phyloP scores from a whole-genome alignment of 2,797 vertebrate genomes.

The Loris lydekkerianus region DNA sequence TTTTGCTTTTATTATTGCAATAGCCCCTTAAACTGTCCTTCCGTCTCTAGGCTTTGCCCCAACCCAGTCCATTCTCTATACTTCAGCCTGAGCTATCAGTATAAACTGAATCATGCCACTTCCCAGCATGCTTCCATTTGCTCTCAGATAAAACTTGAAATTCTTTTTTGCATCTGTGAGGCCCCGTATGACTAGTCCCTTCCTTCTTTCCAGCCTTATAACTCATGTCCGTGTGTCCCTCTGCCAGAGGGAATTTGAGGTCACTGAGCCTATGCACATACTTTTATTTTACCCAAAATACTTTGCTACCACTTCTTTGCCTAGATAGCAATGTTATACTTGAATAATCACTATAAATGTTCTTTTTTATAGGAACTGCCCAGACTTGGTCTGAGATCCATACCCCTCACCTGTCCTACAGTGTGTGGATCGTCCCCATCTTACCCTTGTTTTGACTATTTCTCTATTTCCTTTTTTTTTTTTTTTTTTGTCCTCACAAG shows the following conservation, averaged over 20 bases:
- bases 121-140: neutral
- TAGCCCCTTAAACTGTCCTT: neutral
- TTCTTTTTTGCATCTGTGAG: neutral
- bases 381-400: neutral
- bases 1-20: neutral
- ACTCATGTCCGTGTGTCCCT: neutral
- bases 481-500: neutral
- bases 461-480: neutral
- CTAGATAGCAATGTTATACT: neutral
- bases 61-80: neutral
- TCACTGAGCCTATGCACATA: neutral
- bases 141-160: neutral
- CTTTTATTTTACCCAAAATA: neutral
- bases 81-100: neutral
- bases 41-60: neutral
- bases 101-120: neutral
- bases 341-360: neutral
- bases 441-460: neutral
- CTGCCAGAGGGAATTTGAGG: neutral
- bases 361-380: neutral
- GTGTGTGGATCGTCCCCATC: neutral
- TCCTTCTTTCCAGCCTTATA: neutral
- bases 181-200: neutral
- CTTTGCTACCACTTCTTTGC: neutral
- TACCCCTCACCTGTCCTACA: fast-evolving